A percentile compares a stretch with the other conserved stretches of the same genome.
These are phyloP conservation scores for Salarias fasciatus DNA, from an alignment of 2,797 vertebrate genomes.

Conservation along the genomic window DNA sequence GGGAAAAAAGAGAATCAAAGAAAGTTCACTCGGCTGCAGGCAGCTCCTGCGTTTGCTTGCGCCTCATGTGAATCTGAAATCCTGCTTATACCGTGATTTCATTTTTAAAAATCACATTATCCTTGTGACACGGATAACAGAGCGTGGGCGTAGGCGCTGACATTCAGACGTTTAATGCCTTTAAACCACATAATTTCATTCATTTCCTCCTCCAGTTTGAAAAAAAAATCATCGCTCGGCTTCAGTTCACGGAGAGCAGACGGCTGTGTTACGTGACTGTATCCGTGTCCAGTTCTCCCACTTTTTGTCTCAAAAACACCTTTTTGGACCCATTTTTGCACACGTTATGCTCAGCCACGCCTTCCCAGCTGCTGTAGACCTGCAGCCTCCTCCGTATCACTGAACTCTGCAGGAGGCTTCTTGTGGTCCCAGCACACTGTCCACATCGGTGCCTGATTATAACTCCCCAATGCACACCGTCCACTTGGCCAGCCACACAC, in stretches of 20 bases:
- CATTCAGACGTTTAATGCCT: conserved; percentile 6
- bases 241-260: not conserved
- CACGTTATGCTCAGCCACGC: not conserved
- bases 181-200: not conserved
- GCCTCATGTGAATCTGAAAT: not conserved
- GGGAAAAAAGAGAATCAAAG: too few species aligned
- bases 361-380: conserved; percentile 54
- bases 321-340: too few species aligned
- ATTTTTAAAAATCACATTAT: not conserved
- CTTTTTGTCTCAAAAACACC: too few species aligned
- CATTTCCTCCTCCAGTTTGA: not conserved
- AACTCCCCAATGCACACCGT: conserved; percentile 50
- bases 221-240: not conserved
- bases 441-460: conserved; percentile 38
- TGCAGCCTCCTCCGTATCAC: conserved; percentile 37
- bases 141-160: conserved; percentile 7
- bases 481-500: conserved; percentile 65
- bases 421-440: conserved; percentile 52
- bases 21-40: not conserved
- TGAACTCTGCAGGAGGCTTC: conserved; percentile 47
- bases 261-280: not conserved
- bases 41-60: not conserved
- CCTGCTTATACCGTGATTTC: not conserved
- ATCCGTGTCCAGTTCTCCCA: not conserved
- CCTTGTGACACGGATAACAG: conserved; percentile 14